A percentile compares a stretch with the other conserved stretches of the same genome.
These are phyloP conservation scores for Zaprionus vittiger DNA, from an alignment of 1,140 invertebrate genomes.

Conservation along the genomic window DNA sequence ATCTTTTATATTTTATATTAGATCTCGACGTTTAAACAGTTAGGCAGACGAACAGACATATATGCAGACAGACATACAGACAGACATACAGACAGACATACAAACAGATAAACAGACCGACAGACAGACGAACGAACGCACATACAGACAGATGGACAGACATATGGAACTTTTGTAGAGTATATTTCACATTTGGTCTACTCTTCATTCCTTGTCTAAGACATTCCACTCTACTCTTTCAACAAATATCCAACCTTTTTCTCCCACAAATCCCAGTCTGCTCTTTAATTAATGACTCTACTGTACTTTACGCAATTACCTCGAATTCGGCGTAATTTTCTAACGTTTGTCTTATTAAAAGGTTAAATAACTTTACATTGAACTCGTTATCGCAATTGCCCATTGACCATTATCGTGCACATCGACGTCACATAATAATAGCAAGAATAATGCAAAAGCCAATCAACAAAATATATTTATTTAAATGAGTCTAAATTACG, in stretches of 20 bases:
- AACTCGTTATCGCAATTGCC: constrained; percentile 77
- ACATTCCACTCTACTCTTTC: too few species aligned
- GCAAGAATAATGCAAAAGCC: constrained; percentile 65
- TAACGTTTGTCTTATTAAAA: constrained; percentile 69
- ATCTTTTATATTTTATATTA: too few species aligned
- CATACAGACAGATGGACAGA: too few species aligned
- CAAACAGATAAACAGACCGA: too few species aligned
- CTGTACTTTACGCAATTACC: constrained; percentile 28
- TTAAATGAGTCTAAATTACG: constrained; percentile 83
- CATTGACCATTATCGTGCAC: constrained; percentile 35
- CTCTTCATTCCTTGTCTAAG: too few species aligned
- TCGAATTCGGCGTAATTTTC: constrained; percentile 32
- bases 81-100: too few species aligned
- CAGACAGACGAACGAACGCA: too few species aligned
- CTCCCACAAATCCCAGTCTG: not conserved
- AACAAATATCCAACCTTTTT: not conserved
- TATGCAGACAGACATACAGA: too few species aligned
- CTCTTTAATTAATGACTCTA: not conserved
- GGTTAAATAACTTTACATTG: constrained; percentile 82
- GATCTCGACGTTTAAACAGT: too few species aligned
- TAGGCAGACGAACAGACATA: too few species aligned
- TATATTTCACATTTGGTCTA: too few species aligned
- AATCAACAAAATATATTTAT: constrained; percentile 82
- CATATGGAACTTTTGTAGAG: too few species aligned
- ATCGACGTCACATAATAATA: constrained; percentile 39